These are phyloP conservation scores for Falco naumanni DNA, from an alignment of 2,797 vertebrate species.

Conservation along the genomic window DNA sequence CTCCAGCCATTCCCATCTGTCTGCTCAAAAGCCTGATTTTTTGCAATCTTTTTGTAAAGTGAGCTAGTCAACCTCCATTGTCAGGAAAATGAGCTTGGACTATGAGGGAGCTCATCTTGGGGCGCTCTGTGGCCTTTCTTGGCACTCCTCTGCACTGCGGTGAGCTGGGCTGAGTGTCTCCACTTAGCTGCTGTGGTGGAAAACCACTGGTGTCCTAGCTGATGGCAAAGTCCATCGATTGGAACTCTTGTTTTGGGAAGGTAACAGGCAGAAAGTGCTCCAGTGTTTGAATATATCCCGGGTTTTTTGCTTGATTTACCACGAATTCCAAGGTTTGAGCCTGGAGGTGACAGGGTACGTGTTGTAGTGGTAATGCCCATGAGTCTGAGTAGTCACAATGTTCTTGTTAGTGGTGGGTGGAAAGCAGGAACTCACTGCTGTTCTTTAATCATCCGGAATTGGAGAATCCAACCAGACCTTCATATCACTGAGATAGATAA, in stretches of 20 bases:
- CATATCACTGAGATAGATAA: constrained; percentile 1
- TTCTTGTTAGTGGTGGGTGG: background rate
- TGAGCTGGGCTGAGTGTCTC: background rate
- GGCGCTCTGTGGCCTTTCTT: background rate
- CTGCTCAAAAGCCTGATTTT: background rate
- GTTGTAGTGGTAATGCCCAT: background rate
- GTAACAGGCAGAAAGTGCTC: background rate
- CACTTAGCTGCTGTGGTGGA: background rate
- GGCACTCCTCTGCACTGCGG: accelerated
- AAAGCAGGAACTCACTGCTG: background rate
- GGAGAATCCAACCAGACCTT: constrained; percentile 24
- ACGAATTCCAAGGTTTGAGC: background rate
- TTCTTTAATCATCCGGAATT: background rate
- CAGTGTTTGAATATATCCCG: background rate
- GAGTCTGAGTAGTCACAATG: background rate
- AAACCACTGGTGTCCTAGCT: background rate
- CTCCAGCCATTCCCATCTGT: background rate
- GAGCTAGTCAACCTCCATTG: background rate
- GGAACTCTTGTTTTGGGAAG: background rate
- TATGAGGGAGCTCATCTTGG: background rate
- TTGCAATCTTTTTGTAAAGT: background rate
- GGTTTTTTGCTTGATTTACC: background rate
- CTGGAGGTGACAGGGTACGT: background rate
- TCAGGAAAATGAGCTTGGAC: background rate
- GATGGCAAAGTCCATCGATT: background rate